A percentile compares a stretch with the other conserved stretches of the same genome.
These are phyloP conservation scores for Tympanoctomys barrerae DNA, from an alignment of 2,797 vertebrate genomes.

Conservation along the genomic window DNA sequence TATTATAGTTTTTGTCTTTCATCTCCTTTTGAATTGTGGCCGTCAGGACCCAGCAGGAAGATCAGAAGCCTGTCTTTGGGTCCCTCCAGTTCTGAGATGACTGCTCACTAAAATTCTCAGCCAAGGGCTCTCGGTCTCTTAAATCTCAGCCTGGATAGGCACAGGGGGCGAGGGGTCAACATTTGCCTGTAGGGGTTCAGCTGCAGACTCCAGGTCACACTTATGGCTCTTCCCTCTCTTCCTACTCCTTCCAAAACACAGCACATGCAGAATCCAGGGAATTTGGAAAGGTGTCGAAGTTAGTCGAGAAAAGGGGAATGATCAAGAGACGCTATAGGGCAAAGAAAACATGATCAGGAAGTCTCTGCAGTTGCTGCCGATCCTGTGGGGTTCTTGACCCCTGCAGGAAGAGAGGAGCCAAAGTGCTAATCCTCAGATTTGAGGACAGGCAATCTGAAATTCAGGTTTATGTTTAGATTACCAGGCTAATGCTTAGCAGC, in stretches of 20 bases:
- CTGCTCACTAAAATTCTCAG: background rate
- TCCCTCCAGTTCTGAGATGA: background rate
- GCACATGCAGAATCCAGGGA: background rate
- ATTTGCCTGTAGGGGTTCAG: background rate
- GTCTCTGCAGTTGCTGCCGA: background rate
- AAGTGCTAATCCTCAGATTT: background rate
- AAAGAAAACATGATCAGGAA: background rate
- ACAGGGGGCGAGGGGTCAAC: too few relatives aligned
- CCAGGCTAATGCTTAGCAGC: too few relatives aligned
- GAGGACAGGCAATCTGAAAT: background rate
- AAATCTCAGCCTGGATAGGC: background rate
- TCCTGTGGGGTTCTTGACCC: background rate
- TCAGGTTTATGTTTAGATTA: background rate
- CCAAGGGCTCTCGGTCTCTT: background rate
- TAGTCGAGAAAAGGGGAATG: background rate
- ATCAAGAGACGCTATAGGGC: background rate
- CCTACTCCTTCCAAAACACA: background rate
- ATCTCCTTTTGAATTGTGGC: background rate
- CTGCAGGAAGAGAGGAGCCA: background rate
- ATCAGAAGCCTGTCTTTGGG: fast-evolving
- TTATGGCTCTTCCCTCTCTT: background rate
- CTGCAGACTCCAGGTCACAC: background rate
- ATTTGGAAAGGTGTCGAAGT: background rate
- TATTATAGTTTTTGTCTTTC: background rate
- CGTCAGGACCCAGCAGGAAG: background rate